Base-by-base conservation (phyloP, 2,797 vertebrate species). In the Sebastes itinus region DNA sequence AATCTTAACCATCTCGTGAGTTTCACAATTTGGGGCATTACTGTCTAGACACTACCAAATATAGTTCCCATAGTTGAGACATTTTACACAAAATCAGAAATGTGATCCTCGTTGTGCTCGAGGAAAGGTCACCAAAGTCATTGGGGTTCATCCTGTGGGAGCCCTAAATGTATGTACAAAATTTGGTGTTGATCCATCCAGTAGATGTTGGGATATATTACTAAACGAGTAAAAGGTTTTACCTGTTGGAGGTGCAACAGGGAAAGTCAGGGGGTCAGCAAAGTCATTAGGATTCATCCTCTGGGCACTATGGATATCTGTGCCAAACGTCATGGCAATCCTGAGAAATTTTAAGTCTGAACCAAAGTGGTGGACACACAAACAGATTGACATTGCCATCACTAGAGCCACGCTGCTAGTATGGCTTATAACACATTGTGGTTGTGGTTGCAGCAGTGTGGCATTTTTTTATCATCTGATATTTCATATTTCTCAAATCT, bases 1-100 rank as follows among this genome's bases (percentile, higher is more conserved):
- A 46, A 46, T 0, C 42, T 46, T 46, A 46, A 0, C 7, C 0
- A 20, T 18, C 42, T 46, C 6, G 16, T 0, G 42, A 46, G 42
- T 46, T 46, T 46, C 42, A 46, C 42, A 46, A 46, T 46, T 46
- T 46, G 42, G 0, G 42, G 42, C 0, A 25, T 46, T 46, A 18
- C 42, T 0, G 42, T 46, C 16, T 46, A 46, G 42, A 42, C 38
- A 42, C 38, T 42, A 42, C 14, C 38, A 7, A 42, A 18, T 42
- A 42, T 42, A 42, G 14, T 0, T 33, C 22, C 25, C 4, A 18
- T 14, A 22, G 13, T 60, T 42, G 38, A 42, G 38, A 42, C 38
- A 42, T 42, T 46, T 46, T 46, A 46, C 16, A 18, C 42, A 38
- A 38, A 38, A 38, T 38, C 23, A 35, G 12, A 25, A 46, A 60